Evolutionary conservation across 1,140 invertebrate genomes (phyloP), one percentile per base, ranked within the genome.

Genomic region (Anoplolepis gracilipes): DNA sequence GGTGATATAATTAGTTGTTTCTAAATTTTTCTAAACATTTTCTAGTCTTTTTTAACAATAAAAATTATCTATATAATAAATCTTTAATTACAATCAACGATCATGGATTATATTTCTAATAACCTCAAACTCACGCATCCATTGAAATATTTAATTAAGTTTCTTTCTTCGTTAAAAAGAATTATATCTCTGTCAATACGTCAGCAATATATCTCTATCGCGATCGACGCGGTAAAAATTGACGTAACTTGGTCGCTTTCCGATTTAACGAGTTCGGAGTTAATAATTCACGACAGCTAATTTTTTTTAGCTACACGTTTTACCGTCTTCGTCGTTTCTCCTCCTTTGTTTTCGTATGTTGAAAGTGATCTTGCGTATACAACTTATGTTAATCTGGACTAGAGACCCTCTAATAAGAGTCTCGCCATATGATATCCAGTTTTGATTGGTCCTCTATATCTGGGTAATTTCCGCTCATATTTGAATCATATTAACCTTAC

Each of bases 291-390:
- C 53, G 55, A 22, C 69, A n/a, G 55, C 36, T 25, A 11, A 5
- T 46, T 57, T 70, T 33, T 36, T 22, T 33, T 42, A 33, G n/a
- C 19, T 81, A 30, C 10, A 4, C 22, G n/a, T 36, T 28, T 82
- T 73, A 72, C 19, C 33, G 39, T 42, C 8, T 1, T 59, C 7
- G 33, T 28, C 46, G 22, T 30, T 70, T 67, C n/a, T 36, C 13
- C 22, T 6, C 36, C 42, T 70, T 61, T 19, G 33, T 6, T 55
- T 69, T 19, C 64, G 46, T 36, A 25, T 3, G 0, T 10, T 70
- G 64, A 36, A 72, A 81, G 59, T 81, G 67, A n/a, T 72, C 67
- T 82, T 39, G 36, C 67, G 28, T 73, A 73, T 65, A 46, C 55
- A 46, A 64, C 0, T 67, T 33, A n/a, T n/a, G n/a, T n/a, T n/a